Conservation (phyloP, 2,113 vertebrate species). For the Speoplatyrhinus poulsoni region DNA sequence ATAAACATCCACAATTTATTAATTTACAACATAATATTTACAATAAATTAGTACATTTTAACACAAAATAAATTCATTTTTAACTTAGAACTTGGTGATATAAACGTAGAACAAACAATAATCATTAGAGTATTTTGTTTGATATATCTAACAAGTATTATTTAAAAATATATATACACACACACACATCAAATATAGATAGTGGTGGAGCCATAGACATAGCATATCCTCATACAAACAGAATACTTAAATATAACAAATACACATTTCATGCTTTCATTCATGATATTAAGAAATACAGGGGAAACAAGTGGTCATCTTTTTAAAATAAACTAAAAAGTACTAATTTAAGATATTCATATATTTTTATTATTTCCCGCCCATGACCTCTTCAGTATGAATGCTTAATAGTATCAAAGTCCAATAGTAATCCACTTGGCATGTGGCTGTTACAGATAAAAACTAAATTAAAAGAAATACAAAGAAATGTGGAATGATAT, state of each 20-base stretch:
- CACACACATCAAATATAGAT: constrained; percentile 21
- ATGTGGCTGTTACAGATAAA: constrained; percentile 8
- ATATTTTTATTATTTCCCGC: not conserved
- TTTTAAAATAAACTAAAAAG: constrained; percentile 12
- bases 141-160: constrained; percentile 21
- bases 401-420: not conserved
- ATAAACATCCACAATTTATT: constrained; percentile 1
- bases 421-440: not conserved
- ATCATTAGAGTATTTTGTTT: constrained; percentile 9
- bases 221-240: constrained; percentile 15
- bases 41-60: constrained; percentile 37
- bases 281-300: not conserved
- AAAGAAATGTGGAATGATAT: not conserved
- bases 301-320: constrained; percentile 9
- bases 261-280: constrained; percentile 28
- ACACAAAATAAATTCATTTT: constrained; percentile 30
- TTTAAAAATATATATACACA: constrained; percentile 44
- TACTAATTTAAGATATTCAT: not conserved
- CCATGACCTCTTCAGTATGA: not conserved
- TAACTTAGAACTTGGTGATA: constrained; percentile 16
- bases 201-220: constrained; percentile 9
- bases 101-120: constrained; percentile 4
- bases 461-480: not conserved
- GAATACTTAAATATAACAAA: constrained; percentile 15
- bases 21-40: constrained; percentile 43